phyloP scores from a whole-genome alignment of 2,113 vertebrate species.

The Azemiops feae region DNA sequence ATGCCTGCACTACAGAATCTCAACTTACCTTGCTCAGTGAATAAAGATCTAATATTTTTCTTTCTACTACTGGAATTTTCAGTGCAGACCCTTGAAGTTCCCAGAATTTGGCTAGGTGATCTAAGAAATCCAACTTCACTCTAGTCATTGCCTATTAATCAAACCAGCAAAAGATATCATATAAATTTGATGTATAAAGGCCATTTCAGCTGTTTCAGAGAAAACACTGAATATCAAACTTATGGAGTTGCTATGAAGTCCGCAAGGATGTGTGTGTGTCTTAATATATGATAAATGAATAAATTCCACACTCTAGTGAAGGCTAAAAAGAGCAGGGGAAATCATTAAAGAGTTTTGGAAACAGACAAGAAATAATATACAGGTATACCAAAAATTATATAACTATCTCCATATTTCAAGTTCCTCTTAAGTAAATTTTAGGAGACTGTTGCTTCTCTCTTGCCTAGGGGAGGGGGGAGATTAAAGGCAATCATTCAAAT shows the following conservation, averaged over 20 bases:
- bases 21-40: conserved; percentile 88
- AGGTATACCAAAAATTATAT: background rate
- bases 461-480: background rate
- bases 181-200: background rate
- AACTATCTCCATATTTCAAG: background rate
- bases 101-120: conserved; percentile 98
- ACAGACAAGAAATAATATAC: background rate
- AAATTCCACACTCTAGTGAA: background rate
- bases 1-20: background rate
- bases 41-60: conserved; percentile 92
- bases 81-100: conserved; percentile 94
- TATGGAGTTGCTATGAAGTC: background rate
- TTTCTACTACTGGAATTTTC: conserved; percentile 93
- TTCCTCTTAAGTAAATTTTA: background rate
- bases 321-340: background rate
- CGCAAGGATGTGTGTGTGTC: too few relatives aligned
- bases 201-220: background rate
- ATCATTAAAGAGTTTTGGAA: background rate
- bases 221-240: background rate
- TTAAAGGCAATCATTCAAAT: background rate
- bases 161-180: background rate
- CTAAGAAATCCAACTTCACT: conserved; percentile 94
- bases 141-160: conserved; percentile 89
- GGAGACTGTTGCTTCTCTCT: background rate
- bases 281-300: background rate